phyloP scores from a whole-genome alignment of 2,113 vertebrate genomes.

The Pseudorectes ferrugineus region DNA sequence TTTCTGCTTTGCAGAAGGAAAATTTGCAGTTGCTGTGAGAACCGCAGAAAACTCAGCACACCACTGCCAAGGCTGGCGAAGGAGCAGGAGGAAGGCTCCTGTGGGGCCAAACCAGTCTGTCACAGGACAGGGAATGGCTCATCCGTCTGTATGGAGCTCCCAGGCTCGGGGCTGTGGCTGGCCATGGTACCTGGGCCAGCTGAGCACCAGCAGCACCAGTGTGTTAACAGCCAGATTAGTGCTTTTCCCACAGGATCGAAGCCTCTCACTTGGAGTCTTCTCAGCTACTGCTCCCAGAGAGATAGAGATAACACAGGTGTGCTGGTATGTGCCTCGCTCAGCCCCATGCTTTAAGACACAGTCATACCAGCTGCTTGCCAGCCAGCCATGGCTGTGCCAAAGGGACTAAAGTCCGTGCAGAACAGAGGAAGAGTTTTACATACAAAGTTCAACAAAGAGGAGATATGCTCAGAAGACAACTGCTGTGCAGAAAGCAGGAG shows the following conservation, averaged over 20 bases:
- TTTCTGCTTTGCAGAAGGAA: background rate
- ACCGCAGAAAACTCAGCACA: background rate
- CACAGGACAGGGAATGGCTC: background rate
- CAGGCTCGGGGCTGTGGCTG: background rate
- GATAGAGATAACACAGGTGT: accelerated
- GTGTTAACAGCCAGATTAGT: background rate
- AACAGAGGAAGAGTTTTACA: background rate
- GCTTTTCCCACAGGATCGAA: background rate
- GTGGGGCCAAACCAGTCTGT: background rate
- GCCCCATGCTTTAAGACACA: background rate
- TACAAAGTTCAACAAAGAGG: background rate
- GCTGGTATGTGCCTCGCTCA: accelerated
- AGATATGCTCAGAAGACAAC: background rate
- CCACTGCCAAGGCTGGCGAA: accelerated
- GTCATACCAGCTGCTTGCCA: background rate
- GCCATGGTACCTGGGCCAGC: accelerated
- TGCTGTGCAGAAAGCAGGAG: background rate
- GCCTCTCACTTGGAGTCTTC: background rate
- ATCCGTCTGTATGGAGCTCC: accelerated
- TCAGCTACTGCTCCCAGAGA: background rate
- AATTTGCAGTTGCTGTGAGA: background rate
- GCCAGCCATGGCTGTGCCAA: background rate
- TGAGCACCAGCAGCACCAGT: background rate
- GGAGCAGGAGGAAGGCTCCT: background rate
- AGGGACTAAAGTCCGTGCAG: background rate